Evolutionary conservation across 2,888 invertebrate genomes (phyloP).

Genomic region (Bombylius discolor): DNA sequence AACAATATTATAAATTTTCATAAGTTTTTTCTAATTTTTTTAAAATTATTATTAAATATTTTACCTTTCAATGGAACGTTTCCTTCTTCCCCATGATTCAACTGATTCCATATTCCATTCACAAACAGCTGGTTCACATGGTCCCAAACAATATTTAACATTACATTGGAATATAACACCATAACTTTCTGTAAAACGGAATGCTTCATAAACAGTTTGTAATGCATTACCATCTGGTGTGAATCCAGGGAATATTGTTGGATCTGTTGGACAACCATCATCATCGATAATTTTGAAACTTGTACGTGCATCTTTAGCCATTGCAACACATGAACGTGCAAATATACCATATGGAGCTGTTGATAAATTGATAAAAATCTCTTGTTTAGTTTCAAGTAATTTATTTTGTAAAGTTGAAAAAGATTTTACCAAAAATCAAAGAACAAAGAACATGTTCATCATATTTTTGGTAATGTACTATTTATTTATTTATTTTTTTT

Average conservation of each 20-base stretch:
- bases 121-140: conserved; percentile 84
- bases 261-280: conserved; percentile 87
- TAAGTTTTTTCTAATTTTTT: not conserved
- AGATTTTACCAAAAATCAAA: too few species aligned
- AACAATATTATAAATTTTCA: not conserved
- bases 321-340: conserved; percentile 88
- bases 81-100: conserved; percentile 83
- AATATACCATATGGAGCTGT: conserved; percentile 91
- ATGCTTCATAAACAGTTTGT: conserved; percentile 86
- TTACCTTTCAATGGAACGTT: conserved; percentile 49
- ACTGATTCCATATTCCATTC: conserved; percentile 84
- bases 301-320: conserved; percentile 93
- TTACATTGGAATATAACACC: conserved; percentile 96
- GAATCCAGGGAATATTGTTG: conserved; percentile 87
- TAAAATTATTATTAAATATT: not conserved
- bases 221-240: conserved; percentile 80
- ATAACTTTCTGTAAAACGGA: conserved; percentile 90
- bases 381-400: not conserved
- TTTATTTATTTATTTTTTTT: too few species aligned
- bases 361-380: not conserved
- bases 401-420: too few species aligned
- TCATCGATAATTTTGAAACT: conserved; percentile 94
- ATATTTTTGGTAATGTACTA: not conserved
- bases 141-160: conserved; percentile 89
- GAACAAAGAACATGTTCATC: not conserved